These are phyloP conservation scores for Zoanthus sociatus DNA, from an alignment of 92 coral and sea anemone species.

Conservation along the genomic window DNA sequence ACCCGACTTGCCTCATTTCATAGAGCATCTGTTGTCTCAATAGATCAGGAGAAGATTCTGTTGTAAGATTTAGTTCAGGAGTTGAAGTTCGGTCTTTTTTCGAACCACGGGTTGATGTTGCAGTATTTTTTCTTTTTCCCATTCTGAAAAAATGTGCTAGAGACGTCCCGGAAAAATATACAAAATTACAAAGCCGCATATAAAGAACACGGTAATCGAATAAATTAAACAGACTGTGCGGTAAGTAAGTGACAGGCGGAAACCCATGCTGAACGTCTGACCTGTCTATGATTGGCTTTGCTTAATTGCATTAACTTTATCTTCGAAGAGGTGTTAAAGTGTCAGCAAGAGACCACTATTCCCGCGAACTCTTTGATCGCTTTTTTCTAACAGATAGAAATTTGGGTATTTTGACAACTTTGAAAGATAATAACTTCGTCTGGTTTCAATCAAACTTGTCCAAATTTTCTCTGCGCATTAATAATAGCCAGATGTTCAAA, in stretches of 20 bases:
- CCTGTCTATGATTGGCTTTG: too few relatives aligned
- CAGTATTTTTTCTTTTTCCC: slow-evolving; percentile 21
- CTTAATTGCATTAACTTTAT: too few relatives aligned
- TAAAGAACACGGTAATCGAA: not conserved
- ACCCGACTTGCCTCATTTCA: slow-evolving; percentile 22
- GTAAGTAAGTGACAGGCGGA: slow-evolving; percentile 9
- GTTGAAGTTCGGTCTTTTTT: not conserved
- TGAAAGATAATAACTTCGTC: too few relatives aligned
- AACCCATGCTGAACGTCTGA: not conserved
- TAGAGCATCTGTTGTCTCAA: slow-evolving; percentile 12
- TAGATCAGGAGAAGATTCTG: not conserved
- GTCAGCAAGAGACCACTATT: too few relatives aligned
- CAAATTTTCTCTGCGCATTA: too few relatives aligned
- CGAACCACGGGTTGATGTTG: not conserved
- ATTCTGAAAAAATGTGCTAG: not conserved
- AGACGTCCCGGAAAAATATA: not conserved
- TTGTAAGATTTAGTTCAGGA: not conserved
- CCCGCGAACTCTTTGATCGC: too few relatives aligned
- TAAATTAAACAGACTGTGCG: not conserved
- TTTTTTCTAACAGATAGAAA: too few relatives aligned
- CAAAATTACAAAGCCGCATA: not conserved
- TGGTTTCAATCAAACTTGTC: too few relatives aligned
- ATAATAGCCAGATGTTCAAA: too few relatives aligned
- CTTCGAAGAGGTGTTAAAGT: too few relatives aligned
- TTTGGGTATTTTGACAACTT: too few relatives aligned